Evolutionary conservation across 2,888 invertebrate genomes (phyloP).

Genomic region (Drymonia ruficornis): DNA sequence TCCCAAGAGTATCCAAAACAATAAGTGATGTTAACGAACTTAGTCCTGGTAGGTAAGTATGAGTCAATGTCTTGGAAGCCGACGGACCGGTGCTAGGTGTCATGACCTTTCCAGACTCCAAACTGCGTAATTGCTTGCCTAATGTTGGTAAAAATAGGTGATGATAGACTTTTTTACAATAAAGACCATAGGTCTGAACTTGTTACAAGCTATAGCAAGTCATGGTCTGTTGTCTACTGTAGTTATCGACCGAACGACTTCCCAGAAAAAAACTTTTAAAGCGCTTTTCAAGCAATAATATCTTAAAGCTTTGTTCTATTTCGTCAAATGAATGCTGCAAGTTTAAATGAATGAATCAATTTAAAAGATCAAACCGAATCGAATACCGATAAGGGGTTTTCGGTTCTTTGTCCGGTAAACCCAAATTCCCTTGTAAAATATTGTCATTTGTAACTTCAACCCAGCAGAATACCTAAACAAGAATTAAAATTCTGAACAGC

Average conservation of each 20-base stretch:
- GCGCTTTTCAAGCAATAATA: too few species aligned
- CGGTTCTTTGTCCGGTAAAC: not conserved
- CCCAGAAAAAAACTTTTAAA: too few species aligned
- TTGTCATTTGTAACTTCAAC: not conserved
- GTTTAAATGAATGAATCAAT: too few species aligned
- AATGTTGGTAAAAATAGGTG: not conserved
- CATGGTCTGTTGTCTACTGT: too few species aligned
- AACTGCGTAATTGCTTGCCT: conserved; percentile 4
- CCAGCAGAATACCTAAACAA: not conserved
- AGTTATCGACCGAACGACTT: too few species aligned
- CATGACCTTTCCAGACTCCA: conserved; percentile 12
- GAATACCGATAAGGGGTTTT: not conserved
- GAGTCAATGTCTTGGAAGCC: conserved; percentile 51
- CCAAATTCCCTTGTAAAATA: not conserved
- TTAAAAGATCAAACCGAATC: too few species aligned
- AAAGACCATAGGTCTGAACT: too few species aligned
- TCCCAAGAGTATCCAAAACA: too few species aligned
- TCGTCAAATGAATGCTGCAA: too few species aligned
- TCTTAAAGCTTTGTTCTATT: too few species aligned
- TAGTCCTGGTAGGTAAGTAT: conserved; percentile 31
- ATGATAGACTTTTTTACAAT: not conserved
- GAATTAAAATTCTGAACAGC: not conserved
- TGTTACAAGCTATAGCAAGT: too few species aligned
- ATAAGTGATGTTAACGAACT: conserved; percentile 64
- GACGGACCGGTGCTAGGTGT: conserved; percentile 13